Percentiles rank a stretch among this genome's conserved stretches.
phyloP scores from a whole-genome alignment of 2,113 vertebrate genomes.

The Dermatemys mawii region DNA sequence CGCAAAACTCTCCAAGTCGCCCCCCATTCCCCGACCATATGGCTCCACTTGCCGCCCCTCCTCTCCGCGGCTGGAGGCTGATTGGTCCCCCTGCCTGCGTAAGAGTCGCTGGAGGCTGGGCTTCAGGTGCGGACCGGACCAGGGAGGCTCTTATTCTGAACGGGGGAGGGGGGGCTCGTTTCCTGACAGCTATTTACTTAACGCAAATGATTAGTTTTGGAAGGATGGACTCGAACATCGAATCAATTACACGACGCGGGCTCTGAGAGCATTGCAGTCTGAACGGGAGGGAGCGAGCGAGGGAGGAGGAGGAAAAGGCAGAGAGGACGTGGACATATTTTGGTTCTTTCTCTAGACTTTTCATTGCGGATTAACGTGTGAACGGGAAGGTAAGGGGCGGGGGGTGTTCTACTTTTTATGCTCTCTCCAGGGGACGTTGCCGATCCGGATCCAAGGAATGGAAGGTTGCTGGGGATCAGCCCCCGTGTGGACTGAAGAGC shows the following conservation, averaged over 20 bases:
- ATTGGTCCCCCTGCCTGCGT: constrained; percentile 74
- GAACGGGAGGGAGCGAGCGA: constrained; percentile 75
- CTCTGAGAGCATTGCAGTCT: constrained; percentile 83
- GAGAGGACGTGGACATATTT: constrained; percentile 78
- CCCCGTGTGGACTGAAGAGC: not conserved
- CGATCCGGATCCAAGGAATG: not conserved
- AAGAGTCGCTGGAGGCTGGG: constrained; percentile 74
- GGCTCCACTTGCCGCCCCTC: constrained; percentile 67
- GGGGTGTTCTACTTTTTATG: not conserved
- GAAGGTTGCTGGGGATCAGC: not conserved
- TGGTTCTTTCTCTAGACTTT: constrained; percentile 78
- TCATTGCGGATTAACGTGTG: constrained; percentile 62
- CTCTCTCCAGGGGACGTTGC: not conserved
- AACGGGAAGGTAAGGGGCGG: constrained; percentile 77
- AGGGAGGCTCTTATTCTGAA: constrained; percentile 89
- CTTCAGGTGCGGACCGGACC: constrained; percentile 41
- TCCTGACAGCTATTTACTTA: constrained; percentile 97
- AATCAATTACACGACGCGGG: constrained; percentile 93
- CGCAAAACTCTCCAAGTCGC: constrained; percentile 16
- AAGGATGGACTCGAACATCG: constrained; percentile 93
- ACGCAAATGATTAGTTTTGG: constrained; percentile 93
- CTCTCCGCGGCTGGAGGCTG: constrained; percentile 61
- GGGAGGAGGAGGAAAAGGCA: constrained; percentile 76
- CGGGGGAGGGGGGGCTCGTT: constrained; percentile 79
- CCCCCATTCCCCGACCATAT: constrained; percentile 72